Conservation (phyloP, 1,140 invertebrate species). For the Drosophila lacertosa region DNA sequence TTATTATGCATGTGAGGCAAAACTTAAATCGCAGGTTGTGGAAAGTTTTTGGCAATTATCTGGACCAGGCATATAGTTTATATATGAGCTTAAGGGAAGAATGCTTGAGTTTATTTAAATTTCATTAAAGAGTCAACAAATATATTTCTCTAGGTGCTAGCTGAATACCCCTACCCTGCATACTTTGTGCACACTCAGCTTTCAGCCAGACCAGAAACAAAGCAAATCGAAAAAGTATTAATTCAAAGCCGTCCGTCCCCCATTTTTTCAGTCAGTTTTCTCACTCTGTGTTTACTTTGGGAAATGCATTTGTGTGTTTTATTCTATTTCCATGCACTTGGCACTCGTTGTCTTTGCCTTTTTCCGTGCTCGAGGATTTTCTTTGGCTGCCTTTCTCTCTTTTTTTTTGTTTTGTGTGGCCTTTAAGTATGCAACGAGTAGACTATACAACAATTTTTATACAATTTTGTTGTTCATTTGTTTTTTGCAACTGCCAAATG, state of each 20-base stretch:
- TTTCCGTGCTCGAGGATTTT: conserved; percentile 46
- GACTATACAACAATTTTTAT: conserved; percentile 70
- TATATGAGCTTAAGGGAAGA: too few species aligned
- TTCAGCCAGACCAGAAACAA: conserved; percentile 26
- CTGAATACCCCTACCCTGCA: background rate
- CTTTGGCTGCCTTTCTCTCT: conserved; percentile 29
- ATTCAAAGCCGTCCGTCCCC: conserved; percentile 37
- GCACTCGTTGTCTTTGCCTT: conserved; percentile 47
- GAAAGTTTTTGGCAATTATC: conserved; percentile 1
- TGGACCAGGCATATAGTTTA: background rate
- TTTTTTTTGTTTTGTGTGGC: conserved; percentile 21
- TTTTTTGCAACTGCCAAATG: conserved; percentile 43
- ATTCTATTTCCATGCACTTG: conserved; percentile 48
- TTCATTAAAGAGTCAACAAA: too few species aligned
- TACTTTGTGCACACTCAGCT: conserved; percentile 1
- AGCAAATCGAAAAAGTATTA: conserved; percentile 50
- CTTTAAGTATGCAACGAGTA: conserved; percentile 57
- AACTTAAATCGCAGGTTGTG: conserved; percentile 4
- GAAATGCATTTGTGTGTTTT: conserved; percentile 37
- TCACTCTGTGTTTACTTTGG: conserved; percentile 11
- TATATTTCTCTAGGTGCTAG: conserved; percentile 8
- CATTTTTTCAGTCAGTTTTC: background rate
- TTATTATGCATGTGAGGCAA: conserved; percentile 17
- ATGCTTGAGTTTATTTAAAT: background rate
- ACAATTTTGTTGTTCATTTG: conserved; percentile 77